A percentile compares a stretch with the other conserved stretches of the same genome.
Conservation (phyloP, 64 coral and sea anemone genomes). For the Hydrozoanthus tunicans region DNA sequence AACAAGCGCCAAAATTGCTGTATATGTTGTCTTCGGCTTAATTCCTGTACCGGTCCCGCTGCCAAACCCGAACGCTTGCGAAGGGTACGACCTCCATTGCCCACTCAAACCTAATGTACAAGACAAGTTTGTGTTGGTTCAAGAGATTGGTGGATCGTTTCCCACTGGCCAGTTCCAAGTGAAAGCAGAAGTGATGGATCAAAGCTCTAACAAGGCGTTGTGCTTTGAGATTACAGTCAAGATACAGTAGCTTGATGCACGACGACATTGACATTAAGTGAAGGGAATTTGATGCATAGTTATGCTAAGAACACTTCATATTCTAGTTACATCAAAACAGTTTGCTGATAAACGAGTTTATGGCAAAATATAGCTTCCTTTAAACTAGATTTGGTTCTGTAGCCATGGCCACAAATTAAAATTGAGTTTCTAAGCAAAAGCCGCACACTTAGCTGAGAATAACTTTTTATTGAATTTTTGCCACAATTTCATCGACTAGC, state of each 20-base stretch:
- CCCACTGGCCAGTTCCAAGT: conserved; percentile 38
- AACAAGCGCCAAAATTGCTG: conserved; percentile 62
- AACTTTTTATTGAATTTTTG: no score
- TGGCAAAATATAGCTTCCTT: no score
- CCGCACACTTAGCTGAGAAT: no score
- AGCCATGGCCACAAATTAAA: no score
- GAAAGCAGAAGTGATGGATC: conserved; percentile 62
- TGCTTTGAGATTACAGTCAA: conserved; percentile 26
- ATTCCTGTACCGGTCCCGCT: conserved; percentile 61
- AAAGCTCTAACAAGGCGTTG: conserved; percentile 43
- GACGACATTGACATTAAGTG: not conserved
- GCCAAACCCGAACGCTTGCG: conserved; percentile 64
- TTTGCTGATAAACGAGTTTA: no score
- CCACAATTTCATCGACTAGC: no score
- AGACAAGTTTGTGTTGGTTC: conserved; percentile 37
- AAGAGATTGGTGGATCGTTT: conserved; percentile 17
- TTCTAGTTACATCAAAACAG: no score
- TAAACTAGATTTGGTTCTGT: no score
- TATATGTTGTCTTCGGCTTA: conserved; percentile 54
- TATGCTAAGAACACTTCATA: not conserved
- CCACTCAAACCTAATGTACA: conserved; percentile 63
- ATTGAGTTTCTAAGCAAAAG: no score
- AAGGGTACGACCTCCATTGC: conserved; percentile 59
- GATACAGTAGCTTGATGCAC: not conserved
- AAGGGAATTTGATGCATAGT: not conserved